Evolutionary conservation across 2,888 invertebrate genomes (phyloP).

Genomic region (Philaethria dido): DNA sequence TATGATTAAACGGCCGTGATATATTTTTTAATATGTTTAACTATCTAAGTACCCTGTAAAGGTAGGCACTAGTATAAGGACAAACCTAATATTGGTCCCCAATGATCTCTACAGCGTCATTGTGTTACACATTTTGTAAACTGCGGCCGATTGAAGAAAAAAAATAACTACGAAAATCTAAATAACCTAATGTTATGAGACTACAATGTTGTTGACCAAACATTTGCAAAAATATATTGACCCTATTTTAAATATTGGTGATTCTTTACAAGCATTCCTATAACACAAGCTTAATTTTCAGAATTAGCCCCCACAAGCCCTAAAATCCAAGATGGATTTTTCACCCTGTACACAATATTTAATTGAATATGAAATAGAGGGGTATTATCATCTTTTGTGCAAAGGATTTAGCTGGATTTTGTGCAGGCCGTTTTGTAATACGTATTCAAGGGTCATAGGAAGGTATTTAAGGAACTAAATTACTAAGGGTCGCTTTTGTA

Average conservation of each 20-base stretch:
- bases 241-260: background rate
- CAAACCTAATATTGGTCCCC: too few relatives aligned
- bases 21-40: too few relatives aligned
- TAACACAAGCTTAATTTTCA: conserved; percentile 23
- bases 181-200: too few relatives aligned
- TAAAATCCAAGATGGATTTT: conserved; percentile 83
- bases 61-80: too few relatives aligned
- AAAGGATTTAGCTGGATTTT: conserved; percentile 71
- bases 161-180: too few relatives aligned
- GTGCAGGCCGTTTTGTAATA: conserved; percentile 66
- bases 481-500: conserved; percentile 58
- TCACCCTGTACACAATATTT: conserved; percentile 83
- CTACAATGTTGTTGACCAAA: background rate
- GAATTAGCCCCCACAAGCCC: conserved; percentile 58
- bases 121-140: too few relatives aligned
- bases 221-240: background rate
- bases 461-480: conserved; percentile 72
- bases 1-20: too few relatives aligned
- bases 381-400: conserved; percentile 81
- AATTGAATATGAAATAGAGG: conserved; percentile 88
- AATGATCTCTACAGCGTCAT: too few relatives aligned
- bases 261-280: background rate
- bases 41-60: too few relatives aligned
- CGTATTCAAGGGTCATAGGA: conserved; percentile 73
- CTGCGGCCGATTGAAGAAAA: too few relatives aligned